phyloP scores from a whole-genome alignment of 1,140 invertebrate species.

The Lepidotrigona ventralis region DNA sequence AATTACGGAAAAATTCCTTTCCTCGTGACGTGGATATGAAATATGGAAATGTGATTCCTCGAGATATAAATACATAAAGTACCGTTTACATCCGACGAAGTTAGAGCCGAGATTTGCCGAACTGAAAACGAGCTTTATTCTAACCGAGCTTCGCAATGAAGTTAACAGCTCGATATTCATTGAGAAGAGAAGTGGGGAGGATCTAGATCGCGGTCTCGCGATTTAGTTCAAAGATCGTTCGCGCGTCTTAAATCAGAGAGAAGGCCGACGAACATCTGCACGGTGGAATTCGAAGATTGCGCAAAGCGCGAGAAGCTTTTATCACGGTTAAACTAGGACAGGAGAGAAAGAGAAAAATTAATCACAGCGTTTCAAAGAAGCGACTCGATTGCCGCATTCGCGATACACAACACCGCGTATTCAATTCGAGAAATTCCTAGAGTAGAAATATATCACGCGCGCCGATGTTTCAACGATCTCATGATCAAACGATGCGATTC shows the following conservation, averaged over 20 bases:
- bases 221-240: conserved; percentile 48
- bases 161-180: background rate
- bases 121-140: background rate
- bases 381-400: background rate
- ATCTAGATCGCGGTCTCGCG: conserved; percentile 34
- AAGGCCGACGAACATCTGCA: conserved; percentile 36
- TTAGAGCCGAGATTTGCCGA: background rate
- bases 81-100: background rate
- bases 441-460: background rate
- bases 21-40: background rate
- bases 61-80: background rate
- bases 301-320: conserved; percentile 26
- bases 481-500: background rate
- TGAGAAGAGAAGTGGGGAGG: conserved; percentile 15
- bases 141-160: background rate
- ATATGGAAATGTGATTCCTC: background rate
- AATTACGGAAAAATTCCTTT: background rate
- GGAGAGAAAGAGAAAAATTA: conserved; percentile 26
- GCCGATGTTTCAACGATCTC: background rate
- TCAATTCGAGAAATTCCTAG: background rate
- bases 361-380: conserved; percentile 28
- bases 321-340: conserved; percentile 31
- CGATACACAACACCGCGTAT: background rate
- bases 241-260: conserved; percentile 36
- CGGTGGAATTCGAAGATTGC: conserved; percentile 44